Percentiles rank a stretch among this genome's conserved stretches.
These are phyloP conservation scores for Galeopterus variegatus DNA, from an alignment of 2,113 vertebrate species.

Conservation along the genomic window DNA sequence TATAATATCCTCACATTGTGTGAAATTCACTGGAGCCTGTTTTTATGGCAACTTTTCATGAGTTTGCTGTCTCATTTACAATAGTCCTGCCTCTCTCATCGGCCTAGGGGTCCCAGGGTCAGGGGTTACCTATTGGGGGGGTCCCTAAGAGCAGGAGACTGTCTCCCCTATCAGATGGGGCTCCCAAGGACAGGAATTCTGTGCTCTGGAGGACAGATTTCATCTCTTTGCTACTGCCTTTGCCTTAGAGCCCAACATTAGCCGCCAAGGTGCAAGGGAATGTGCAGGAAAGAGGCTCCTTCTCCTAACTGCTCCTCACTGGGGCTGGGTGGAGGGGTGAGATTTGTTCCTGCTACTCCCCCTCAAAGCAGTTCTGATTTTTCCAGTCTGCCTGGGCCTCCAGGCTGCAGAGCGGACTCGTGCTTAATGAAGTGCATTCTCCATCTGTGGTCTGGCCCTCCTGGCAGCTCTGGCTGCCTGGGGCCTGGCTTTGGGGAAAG, in stretches of 20 bases:
- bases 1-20: neutral
- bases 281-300: neutral
- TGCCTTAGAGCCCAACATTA: neutral
- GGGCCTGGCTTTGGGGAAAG: constrained; percentile 83
- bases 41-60: neutral
- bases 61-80: neutral
- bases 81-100: neutral
- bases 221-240: neutral
- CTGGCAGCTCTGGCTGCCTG: constrained; percentile 87
- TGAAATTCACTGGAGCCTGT: neutral
- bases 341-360: constrained; percentile 4
- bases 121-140: neutral
- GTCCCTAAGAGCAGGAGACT: neutral
- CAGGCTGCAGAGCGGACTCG: constrained; percentile 70
- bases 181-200: neutral
- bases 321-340: constrained; percentile 22
- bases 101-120: neutral
- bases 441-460: constrained; percentile 89
- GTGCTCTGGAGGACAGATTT: neutral
- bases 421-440: constrained; percentile 84
- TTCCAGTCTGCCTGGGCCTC: constrained; percentile 83
- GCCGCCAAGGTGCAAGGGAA: neutral
- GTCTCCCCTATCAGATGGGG: neutral
- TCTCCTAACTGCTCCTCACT: neutral
- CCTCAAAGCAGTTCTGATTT: constrained; percentile 80